phyloP scores from a whole-genome alignment of 2,888 invertebrate genomes.

The Melitaea athalia region DNA sequence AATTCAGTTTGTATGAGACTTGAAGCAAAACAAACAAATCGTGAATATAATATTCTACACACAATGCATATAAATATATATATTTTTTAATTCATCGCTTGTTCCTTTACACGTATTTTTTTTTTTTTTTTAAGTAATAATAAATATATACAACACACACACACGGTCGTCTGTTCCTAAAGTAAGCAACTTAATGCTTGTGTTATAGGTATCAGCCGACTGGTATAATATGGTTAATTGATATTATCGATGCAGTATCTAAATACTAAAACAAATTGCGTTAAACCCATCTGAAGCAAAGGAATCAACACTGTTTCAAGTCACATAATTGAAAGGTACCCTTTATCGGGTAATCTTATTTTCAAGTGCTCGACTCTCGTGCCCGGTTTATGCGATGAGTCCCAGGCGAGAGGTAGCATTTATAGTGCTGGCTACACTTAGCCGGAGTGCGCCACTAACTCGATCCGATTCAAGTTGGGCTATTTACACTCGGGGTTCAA shows the following conservation, averaged over 20 bases:
- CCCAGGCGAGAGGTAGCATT: constrained; percentile 39
- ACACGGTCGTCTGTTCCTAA: too few relatives aligned
- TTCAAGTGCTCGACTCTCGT: constrained; percentile 35
- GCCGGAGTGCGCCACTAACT: constrained; percentile 71
- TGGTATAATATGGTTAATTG: too few relatives aligned
- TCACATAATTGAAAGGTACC: constrained; percentile 30
- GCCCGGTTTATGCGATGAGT: constrained; percentile 37
- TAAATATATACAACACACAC: too few relatives aligned
- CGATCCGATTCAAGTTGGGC: constrained; percentile 76
- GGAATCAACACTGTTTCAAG: constrained; percentile 21
- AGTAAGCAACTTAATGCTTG: too few relatives aligned
- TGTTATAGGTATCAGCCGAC: too few relatives aligned
- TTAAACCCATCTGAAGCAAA: constrained; percentile 4
- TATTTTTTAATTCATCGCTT: background rate
- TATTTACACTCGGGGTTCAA: constrained; percentile 78
- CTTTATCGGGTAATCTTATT: constrained; percentile 39
- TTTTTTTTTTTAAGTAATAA: too few relatives aligned
- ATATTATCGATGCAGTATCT: background rate
- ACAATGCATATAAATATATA: background rate
- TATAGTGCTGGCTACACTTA: constrained; percentile 62
- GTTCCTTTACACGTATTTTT: background rate
- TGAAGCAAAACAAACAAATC: background rate
- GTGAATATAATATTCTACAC: background rate
- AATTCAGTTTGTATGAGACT: background rate
- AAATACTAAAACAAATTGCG: background rate